Evolutionary conservation across 1,140 invertebrate genomes (phyloP), one percentile per base, ranked within the genome.

Genomic region (Drosophila pseudoobscura): DNA sequence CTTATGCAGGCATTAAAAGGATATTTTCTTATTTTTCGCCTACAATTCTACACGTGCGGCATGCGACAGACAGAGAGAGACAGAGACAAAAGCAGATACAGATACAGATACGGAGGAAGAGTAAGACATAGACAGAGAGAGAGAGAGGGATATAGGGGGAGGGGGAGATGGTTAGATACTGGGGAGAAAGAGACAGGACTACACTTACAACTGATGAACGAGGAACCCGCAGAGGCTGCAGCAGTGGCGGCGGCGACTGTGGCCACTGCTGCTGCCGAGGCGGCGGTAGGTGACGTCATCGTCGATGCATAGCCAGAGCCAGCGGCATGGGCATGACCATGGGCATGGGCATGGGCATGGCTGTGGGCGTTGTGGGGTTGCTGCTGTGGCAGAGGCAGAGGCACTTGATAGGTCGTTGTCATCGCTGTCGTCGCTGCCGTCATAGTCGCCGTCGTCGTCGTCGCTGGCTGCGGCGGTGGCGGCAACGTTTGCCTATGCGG

Each of bases 401-500:
- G 70, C 71, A 75, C 71, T 75, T 75, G 71, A 54, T 75, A 65
- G 60, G 59, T 78, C 61, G 74, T 59, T 65, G 71, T 62, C 71
- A 61, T 62, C 26, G 78, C 13, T 51, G 66, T 50, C 22, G 69
- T 63, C 22, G 52, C 8, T 22, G 22, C 49, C 39, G 47, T 24
- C 39, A 6, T 46, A 26, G 29, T 45, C 60, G 50, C 41, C 41
- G 62, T 70, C 60, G 50, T 47, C 41, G 62, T 70, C 54, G 65
- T 52, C 43, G 47, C 31, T 59, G 15, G 43, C 20, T 3, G 9
- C 35, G 9, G 9, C 31, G 31, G 9, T 35, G 31, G 31, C 35
- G 11, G 35, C 31, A 31, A 9, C 31, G 31, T 3, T 49, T 72
- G 55, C 60, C 71, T 75, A 90, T 95, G 94, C 13, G 95, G 91